phyloP scores from a whole-genome alignment of 2,113 vertebrate species.

The Zapus hudsonius region DNA sequence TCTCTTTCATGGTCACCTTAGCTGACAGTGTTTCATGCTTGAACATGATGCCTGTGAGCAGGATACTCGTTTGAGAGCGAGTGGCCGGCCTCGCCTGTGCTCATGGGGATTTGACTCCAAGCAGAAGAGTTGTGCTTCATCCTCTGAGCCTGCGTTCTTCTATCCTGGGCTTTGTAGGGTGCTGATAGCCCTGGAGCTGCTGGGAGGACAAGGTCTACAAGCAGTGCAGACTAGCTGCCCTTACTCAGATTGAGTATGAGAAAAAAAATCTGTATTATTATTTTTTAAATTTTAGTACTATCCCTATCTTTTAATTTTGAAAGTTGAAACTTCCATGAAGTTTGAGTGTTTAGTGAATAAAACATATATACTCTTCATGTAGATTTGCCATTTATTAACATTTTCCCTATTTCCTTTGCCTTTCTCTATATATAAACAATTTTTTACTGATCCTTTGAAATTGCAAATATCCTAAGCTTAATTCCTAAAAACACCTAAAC shows the following conservation, averaged over 20 bases:
- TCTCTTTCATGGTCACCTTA: neutral
- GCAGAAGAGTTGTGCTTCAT: neutral
- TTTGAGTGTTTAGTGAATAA: neutral
- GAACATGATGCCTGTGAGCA: neutral
- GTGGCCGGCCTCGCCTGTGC: neutral
- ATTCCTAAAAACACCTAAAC: neutral
- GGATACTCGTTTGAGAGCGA: neutral
- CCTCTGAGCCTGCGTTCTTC: neutral
- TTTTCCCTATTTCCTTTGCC: neutral
- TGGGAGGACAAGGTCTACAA: neutral
- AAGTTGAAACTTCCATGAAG: neutral
- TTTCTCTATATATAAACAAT: neutral
- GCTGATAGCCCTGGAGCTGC: neutral
- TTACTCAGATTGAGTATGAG: neutral
- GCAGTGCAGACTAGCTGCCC: neutral
- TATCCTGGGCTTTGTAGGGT: too few species aligned
- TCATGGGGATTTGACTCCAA: neutral
- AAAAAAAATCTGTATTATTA: neutral
- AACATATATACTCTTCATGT: neutral
- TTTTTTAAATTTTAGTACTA: neutral
- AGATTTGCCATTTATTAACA: neutral
- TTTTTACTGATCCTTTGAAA: neutral
- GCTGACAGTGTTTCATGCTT: neutral
- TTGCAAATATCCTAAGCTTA: neutral
- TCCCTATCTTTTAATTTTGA: slow-evolving; percentile 5